Evolutionary conservation across 2,888 invertebrate genomes (phyloP), one percentile per base, ranked within the genome.

Genomic region (Drosophila borealis): DNA sequence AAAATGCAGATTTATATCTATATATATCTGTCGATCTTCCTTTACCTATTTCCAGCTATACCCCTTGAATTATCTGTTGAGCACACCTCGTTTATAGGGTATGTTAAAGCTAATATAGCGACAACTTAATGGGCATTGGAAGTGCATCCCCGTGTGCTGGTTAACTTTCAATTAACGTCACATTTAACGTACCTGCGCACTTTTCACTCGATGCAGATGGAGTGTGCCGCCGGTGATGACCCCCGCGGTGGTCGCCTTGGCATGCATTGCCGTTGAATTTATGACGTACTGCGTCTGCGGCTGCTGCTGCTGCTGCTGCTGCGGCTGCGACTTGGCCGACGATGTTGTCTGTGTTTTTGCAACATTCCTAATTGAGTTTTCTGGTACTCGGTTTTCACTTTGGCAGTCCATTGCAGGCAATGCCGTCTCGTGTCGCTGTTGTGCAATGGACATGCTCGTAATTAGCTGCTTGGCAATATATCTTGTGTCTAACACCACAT

Each of bases 291-390:
- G 88, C 66, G 81, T 69, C 70, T 80, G 73, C 56, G 61, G 72
- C 39, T 44, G 57, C 50, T 66, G 70, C 13, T 48, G 62, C n/a
- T 17, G 66, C 39, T 49, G 66, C 46, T 55, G 64, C 39, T 61
- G 63, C n/a, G 55, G 48, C 64, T 68, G 60, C 19, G 65, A 66
- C 42, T 68, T 70, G 34, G 63, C 19, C 61, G 68, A 37, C 37
- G 60, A 25, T 46, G 48, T 19, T 55, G 76, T 64, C 71, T 70
- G 74, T 69, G 79, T 77, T 70, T 75, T 82, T 70, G 81, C 77
- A 69, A 74, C 76, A 86, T 75, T 81, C 77, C 80, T 85, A 85
- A 85, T 88, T 88, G 83, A 85, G 83, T 85, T 85, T 88, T 88
- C 86, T 81, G 79, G 79, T 85, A 88, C 67, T 79, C 71, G 81